Percentiles rank a stretch among this genome's conserved stretches.
Evolutionary conservation across 1,140 invertebrate species (phyloP).

Genomic region (Colletes gigas): DNA sequence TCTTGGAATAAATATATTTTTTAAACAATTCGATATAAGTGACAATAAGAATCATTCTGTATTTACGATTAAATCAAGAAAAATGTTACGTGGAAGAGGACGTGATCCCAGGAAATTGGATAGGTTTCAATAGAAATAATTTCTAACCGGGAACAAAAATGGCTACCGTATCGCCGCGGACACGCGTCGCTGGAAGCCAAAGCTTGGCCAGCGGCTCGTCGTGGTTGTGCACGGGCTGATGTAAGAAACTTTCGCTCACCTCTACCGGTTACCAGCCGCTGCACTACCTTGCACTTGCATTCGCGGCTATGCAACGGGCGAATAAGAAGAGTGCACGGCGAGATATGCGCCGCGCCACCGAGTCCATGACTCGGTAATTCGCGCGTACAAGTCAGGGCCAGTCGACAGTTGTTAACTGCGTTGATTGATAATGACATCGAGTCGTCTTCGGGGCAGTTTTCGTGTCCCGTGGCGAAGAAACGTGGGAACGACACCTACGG

Average conservation of each 20-base stretch:
- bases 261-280: slow-evolving; percentile 60
- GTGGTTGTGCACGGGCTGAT: slow-evolving; percentile 57
- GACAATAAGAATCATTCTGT: too few species aligned
- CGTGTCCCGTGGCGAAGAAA: too few species aligned
- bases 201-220: slow-evolving; percentile 18
- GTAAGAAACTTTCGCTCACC: slow-evolving; percentile 76
- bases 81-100: too few species aligned
- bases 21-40: too few species aligned
- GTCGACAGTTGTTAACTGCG: slow-evolving; percentile 33
- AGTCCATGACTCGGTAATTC: slow-evolving; percentile 52
- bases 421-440: slow-evolving; percentile 42
- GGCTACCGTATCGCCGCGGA: not conserved
- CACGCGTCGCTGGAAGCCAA: not conserved
- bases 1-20: too few species aligned
- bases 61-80: too few species aligned
- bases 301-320: slow-evolving; percentile 51
- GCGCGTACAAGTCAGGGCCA: slow-evolving; percentile 54
- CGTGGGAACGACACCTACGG: too few species aligned
- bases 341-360: slow-evolving; percentile 41
- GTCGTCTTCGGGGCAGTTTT: not conserved
- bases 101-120: too few species aligned
- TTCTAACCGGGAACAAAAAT: too few species aligned
- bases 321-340: slow-evolving; percentile 49
- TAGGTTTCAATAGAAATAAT: too few species aligned
- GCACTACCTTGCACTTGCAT: slow-evolving; percentile 76